Evolutionary conservation across 1,140 invertebrate genomes (phyloP).

Genomic region (Wasmannia auropunctata): DNA sequence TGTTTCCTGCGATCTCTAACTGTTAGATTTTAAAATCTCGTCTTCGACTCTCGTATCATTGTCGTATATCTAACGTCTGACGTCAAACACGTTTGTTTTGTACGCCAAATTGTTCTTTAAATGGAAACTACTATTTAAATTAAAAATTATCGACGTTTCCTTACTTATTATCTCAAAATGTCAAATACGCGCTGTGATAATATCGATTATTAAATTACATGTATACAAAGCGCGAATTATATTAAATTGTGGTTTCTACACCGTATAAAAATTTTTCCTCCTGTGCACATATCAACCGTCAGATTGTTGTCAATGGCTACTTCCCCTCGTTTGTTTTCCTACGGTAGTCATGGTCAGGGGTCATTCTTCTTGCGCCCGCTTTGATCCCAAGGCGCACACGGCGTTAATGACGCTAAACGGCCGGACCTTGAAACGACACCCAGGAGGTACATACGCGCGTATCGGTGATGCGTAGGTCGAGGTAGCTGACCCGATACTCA

Average conservation of each 20-base stretch:
- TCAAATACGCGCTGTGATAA: neutral
- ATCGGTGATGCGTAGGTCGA: conserved; percentile 39
- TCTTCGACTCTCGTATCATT: neutral
- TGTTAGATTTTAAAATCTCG: neutral
- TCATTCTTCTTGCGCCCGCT: neutral
- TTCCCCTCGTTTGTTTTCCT: conserved; percentile 25
- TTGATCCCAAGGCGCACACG: conserved; percentile 34
- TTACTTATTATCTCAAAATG: neutral
- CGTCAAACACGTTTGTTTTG: neutral
- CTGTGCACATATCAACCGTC: neutral
- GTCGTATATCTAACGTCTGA: neutral
- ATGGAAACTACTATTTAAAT: neutral
- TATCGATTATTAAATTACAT: too few species aligned
- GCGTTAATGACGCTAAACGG: conserved; percentile 47
- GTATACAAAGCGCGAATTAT: too few species aligned
- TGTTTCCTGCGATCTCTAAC: neutral
- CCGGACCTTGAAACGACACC: conserved; percentile 50
- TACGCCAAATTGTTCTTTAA: neutral
- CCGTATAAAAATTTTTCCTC: neutral
- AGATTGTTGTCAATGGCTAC: neutral
- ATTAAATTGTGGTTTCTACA: neutral
- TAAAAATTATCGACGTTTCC: neutral
- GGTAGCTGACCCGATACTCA: conserved; percentile 45
- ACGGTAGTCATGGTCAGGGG: conserved; percentile 4
- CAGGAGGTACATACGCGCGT: neutral